phyloP scores from a whole-genome alignment of 2,888 invertebrate genomes.

The Xiphydria camelus region DNA sequence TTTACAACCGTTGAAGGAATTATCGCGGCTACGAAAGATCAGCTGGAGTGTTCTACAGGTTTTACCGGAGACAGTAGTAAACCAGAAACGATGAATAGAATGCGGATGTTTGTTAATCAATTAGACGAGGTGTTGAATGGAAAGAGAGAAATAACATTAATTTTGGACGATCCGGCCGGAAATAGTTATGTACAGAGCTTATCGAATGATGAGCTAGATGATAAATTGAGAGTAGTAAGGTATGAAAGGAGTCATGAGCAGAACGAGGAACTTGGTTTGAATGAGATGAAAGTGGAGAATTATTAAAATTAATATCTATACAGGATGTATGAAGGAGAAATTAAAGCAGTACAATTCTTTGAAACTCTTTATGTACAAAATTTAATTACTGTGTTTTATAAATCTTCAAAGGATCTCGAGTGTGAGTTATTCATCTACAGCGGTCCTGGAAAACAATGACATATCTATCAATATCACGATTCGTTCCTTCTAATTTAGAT shows the following conservation, averaged over 20 bases:
- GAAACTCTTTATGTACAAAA: no score
- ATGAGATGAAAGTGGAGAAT: slow-evolving; percentile 93
- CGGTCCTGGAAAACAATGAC: no score
- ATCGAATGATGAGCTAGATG: slow-evolving; percentile 70
- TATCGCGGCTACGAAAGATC: slow-evolving; percentile 75
- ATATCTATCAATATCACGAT: no score
- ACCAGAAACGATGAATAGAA: slow-evolving; percentile 59
- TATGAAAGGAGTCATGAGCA: slow-evolving; percentile 88
- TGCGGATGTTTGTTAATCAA: slow-evolving; percentile 68
- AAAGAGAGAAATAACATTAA: slow-evolving; percentile 68
- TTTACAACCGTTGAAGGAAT: slow-evolving; percentile 96
- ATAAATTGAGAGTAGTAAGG: slow-evolving; percentile 71
- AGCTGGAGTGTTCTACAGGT: slow-evolving; percentile 70
- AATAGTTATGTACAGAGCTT: slow-evolving; percentile 92
- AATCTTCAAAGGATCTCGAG: no score
- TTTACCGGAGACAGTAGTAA: slow-evolving; percentile 76
- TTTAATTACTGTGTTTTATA: no score
- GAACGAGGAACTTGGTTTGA: slow-evolving; percentile 93
- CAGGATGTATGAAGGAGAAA: neutral
- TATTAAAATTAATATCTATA: slow-evolving; percentile 59
- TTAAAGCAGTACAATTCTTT: no score
- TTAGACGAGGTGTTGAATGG: slow-evolving; percentile 71
- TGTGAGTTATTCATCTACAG: no score
- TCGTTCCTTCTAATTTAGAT: no score
- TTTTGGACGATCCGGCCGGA: slow-evolving; percentile 96